These are phyloP conservation scores for Cotesia congregata DNA, from an alignment of 2,888 invertebrate species.

Conservation along the genomic window DNA sequence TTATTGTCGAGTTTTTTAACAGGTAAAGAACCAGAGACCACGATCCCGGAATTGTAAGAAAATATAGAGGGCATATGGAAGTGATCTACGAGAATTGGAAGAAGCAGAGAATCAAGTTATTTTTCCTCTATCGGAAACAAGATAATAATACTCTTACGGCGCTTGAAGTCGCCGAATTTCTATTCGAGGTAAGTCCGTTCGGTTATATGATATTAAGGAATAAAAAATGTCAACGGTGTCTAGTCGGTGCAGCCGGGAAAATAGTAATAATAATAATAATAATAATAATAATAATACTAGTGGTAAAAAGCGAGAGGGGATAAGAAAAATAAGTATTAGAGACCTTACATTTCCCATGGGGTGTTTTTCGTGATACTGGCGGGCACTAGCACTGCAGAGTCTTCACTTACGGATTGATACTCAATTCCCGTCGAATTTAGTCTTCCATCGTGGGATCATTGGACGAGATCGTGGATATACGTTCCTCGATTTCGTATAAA, in stretches of 20 bases:
- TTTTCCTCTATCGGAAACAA: neutral
- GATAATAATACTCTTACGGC: neutral
- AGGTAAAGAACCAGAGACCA: neutral
- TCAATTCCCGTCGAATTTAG: constrained; percentile 69
- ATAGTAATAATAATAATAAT: constrained; percentile 18
- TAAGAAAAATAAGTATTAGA: constrained; percentile 47
- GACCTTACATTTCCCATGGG: constrained; percentile 55
- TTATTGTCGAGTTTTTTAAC: constrained; percentile 3
- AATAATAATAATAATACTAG: too few species aligned
- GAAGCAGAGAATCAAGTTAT: neutral
- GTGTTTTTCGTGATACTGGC: constrained; percentile 51
- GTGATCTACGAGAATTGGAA: neutral
- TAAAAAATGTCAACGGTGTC: constrained; percentile 19
- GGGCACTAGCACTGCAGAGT: constrained; percentile 50
- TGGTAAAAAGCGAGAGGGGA: constrained; percentile 22
- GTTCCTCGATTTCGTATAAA: constrained; percentile 46
- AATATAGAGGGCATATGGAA: neutral
- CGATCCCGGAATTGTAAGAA: neutral
- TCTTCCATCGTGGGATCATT: constrained; percentile 62
- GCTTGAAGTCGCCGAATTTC: neutral
- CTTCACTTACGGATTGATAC: constrained; percentile 69
- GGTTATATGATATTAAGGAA: constrained; percentile 23
- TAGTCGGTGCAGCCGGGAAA: constrained; percentile 43
- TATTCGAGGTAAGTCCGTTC: neutral
- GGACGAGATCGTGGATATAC: constrained; percentile 56